Percentiles rank a stretch among this genome's conserved stretches.
Conservation (phyloP, 2,797 vertebrate genomes). For the Sciurus vulgaris region DNA sequence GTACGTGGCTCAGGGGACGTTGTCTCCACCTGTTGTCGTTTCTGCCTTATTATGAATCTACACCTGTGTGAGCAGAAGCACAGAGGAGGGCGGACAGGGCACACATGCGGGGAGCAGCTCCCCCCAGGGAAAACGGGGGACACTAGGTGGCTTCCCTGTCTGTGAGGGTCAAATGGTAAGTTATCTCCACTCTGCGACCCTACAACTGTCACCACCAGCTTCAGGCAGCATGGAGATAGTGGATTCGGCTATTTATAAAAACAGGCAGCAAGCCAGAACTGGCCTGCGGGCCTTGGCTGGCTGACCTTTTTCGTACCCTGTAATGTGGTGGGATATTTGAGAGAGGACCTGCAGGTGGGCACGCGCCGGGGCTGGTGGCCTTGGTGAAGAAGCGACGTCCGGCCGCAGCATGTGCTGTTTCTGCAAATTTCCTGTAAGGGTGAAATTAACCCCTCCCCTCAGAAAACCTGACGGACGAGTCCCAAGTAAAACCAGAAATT, state of each 20-base stretch:
- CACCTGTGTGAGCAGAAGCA: neutral
- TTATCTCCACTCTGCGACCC: too few species aligned
- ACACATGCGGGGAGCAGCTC: neutral
- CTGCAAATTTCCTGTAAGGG: too few species aligned
- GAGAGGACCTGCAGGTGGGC: too few species aligned
- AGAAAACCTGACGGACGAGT: neutral
- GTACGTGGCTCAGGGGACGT: neutral
- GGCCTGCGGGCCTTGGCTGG: neutral
- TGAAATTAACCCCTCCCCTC: neutral
- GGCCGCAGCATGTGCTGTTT: neutral
- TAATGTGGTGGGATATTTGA: neutral
- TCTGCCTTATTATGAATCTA: neutral
- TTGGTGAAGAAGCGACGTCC: neutral
- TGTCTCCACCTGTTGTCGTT: neutral
- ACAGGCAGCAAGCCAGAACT: neutral
- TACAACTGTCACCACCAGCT: too few species aligned
- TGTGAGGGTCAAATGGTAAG: neutral
- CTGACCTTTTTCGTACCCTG: neutral
- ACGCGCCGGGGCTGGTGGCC: too few species aligned
- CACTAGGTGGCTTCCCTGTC: neutral
- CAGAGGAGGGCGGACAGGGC: neutral
- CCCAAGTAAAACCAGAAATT: neutral
- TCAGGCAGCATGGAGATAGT: too few species aligned
- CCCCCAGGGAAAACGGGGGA: too few species aligned
- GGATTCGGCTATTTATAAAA: neutral